Conservation (phyloP, 2,888 invertebrate species). For the Drosophila rellima region DNA sequence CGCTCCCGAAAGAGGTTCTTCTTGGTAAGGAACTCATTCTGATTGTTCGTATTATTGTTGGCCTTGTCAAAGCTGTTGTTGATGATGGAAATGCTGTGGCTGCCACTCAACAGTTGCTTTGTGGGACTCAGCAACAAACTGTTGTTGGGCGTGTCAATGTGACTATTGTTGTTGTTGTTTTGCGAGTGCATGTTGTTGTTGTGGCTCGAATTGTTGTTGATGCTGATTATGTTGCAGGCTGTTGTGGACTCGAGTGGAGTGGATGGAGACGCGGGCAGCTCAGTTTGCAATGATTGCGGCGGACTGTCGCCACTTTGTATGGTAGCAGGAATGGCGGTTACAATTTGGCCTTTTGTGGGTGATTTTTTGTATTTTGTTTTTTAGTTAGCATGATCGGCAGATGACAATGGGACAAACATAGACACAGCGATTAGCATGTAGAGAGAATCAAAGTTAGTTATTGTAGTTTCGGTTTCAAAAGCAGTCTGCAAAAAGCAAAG, state of each 20-base stretch:
- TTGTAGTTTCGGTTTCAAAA: slow-evolving; percentile 27
- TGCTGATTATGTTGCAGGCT: slow-evolving; percentile 52
- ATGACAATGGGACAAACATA: slow-evolving; percentile 36
- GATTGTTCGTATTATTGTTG: slow-evolving; percentile 68
- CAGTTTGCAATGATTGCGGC: slow-evolving; percentile 81
- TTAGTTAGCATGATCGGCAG: slow-evolving; percentile 64
- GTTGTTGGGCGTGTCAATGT: slow-evolving; percentile 70
- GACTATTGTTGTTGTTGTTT: slow-evolving; percentile 43
- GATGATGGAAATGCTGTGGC: slow-evolving; percentile 81
- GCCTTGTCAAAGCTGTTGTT: slow-evolving; percentile 82
- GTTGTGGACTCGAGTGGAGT: slow-evolving; percentile 21
- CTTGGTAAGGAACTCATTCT: slow-evolving; percentile 84
- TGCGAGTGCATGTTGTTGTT: slow-evolving; percentile 50
- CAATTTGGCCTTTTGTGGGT: slow-evolving; percentile 82
- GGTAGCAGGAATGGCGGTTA: slow-evolving; percentile 85
- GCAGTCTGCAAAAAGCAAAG: slow-evolving; percentile 41
- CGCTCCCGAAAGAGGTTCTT: slow-evolving; percentile 84
- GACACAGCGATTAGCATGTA: slow-evolving; percentile 67
- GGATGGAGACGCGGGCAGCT: slow-evolving; percentile 30
- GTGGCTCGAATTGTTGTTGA: slow-evolving; percentile 40
- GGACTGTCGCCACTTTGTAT: slow-evolving; percentile 84
- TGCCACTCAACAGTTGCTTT: slow-evolving; percentile 77
- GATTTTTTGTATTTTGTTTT: slow-evolving; percentile 36
- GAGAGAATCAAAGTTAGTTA: slow-evolving; percentile 67
- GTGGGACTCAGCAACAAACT: slow-evolving; percentile 80